Evolutionary conservation across 2,113 vertebrate genomes (phyloP).

Genomic region (Psephotus haematonotus): DNA sequence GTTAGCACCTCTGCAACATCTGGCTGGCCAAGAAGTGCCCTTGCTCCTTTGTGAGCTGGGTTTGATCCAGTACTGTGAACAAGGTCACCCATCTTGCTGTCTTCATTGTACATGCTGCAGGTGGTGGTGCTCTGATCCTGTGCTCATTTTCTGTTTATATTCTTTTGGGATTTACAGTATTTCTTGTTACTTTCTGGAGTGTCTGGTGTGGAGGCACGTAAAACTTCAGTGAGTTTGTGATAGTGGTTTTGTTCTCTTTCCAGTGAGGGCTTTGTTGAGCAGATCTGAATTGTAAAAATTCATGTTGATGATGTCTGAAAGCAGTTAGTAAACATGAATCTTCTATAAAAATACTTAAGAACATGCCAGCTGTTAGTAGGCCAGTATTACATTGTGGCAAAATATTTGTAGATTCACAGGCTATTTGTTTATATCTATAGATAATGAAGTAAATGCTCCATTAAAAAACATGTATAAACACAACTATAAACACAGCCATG

Average conservation of each 20-base stretch:
- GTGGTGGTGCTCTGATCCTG: not conserved
- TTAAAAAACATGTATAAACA: no score
- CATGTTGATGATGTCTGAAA: not conserved
- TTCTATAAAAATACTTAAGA: not conserved
- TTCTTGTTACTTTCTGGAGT: not conserved
- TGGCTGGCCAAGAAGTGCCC: not conserved
- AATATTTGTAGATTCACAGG: not conserved
- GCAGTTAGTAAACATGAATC: not conserved
- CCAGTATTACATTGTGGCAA: rapidly evolving
- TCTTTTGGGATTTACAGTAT: not conserved
- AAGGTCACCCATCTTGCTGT: not conserved
- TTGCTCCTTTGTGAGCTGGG: not conserved
- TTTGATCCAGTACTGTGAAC: not conserved
- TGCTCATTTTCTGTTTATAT: not conserved
- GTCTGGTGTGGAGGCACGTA: not conserved
- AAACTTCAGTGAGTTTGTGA: not conserved
- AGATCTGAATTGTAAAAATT: not conserved
- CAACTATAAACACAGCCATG: no score
- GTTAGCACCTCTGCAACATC: not conserved
- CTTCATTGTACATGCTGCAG: not conserved
- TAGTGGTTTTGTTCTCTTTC: not conserved
- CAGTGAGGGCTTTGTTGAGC: not conserved
- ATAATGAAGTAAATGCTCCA: not conserved
- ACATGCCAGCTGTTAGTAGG: not conserved
- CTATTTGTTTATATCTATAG: not conserved